phyloP scores from a whole-genome alignment of 2,113 vertebrate genomes.

The Asarcornis scutulata region DNA sequence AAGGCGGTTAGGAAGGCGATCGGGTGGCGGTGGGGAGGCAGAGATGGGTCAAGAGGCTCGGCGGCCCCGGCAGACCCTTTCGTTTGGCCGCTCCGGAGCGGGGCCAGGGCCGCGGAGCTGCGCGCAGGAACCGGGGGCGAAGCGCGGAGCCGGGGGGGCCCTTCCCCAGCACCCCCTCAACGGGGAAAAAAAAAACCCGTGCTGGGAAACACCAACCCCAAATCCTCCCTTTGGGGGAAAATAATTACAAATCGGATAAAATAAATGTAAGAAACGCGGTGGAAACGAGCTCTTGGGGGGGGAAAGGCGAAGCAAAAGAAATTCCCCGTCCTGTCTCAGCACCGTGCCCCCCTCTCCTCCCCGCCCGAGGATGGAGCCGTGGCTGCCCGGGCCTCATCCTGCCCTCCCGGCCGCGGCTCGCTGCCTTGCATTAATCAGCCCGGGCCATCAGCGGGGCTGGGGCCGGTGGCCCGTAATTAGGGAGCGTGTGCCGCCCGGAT shows the following conservation, averaged over 20 bases:
- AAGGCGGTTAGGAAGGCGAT: neutral
- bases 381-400: neutral
- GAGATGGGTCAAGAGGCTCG: neutral
- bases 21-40: neutral
- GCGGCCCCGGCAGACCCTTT: neutral
- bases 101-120: neutral
- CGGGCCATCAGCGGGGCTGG: constrained; percentile 81
- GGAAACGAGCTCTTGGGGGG: neutral
- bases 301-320: neutral
- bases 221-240: neutral
- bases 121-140: neutral
- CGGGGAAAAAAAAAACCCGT: accelerated
- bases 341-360: neutral
- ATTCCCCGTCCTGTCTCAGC: neutral
- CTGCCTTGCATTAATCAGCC: constrained; percentile 87
- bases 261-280: neutral
- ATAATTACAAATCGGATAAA: neutral
- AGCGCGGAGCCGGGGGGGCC: neutral
- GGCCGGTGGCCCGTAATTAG: constrained; percentile 87
- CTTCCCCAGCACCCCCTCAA: neutral
- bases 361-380: neutral
- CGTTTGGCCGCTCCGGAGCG: neutral
- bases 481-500: constrained; percentile 92
- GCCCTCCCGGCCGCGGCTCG: constrained; percentile 70
- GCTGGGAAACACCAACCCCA: neutral